Percentiles rank a stretch among this genome's conserved stretches.
Conservation (phyloP, 2,797 vertebrate genomes). For the Catharus ustulatus region DNA sequence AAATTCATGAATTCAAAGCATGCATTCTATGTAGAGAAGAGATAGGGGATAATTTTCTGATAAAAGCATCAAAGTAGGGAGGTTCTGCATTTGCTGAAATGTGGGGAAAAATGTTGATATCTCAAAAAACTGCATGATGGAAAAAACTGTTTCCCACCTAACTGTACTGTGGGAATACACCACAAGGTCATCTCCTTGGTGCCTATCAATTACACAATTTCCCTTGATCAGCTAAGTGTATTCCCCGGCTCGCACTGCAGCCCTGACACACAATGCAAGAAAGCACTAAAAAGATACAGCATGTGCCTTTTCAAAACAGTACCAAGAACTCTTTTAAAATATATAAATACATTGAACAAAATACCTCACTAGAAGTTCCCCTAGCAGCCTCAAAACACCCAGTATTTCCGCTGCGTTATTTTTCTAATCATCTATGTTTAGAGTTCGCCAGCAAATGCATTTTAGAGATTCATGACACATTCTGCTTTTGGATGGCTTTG, state of each 20-base stretch:
- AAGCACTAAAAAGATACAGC: conserved; percentile 13
- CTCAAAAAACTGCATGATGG: conserved; percentile 3
- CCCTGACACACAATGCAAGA: neutral
- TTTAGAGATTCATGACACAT: conserved; percentile 71
- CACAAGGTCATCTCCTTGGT: conserved; percentile 58
- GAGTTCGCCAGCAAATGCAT: conserved; percentile 46
- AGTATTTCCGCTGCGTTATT: conserved; percentile 39
- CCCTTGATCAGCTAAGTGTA: conserved; percentile 62
- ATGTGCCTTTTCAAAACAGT: neutral
- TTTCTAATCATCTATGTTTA: conserved; percentile 62
- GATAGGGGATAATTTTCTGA: conserved; percentile 60
- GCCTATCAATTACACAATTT: conserved; percentile 65
- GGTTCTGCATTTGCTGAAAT: conserved; percentile 11
- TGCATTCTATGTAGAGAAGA: conserved; percentile 11
- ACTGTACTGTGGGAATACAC: conserved; percentile 22
- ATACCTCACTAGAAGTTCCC: conserved; percentile 47
- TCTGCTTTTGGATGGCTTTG: conserved; percentile 58
- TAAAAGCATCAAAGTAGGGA: conserved; percentile 48
- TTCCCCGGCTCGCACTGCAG: neutral
- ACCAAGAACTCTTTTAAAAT: conserved; percentile 19
- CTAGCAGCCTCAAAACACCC: conserved; percentile 59
- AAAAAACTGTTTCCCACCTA: conserved; percentile 26
- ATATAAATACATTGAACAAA: conserved; percentile 58
- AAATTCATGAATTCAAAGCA: conserved; percentile 53
- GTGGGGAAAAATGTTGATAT: neutral